Percentiles rank a stretch among this genome's conserved stretches.
Conservation (phyloP, 2,888 invertebrate species). For the Papilio protenor region DNA sequence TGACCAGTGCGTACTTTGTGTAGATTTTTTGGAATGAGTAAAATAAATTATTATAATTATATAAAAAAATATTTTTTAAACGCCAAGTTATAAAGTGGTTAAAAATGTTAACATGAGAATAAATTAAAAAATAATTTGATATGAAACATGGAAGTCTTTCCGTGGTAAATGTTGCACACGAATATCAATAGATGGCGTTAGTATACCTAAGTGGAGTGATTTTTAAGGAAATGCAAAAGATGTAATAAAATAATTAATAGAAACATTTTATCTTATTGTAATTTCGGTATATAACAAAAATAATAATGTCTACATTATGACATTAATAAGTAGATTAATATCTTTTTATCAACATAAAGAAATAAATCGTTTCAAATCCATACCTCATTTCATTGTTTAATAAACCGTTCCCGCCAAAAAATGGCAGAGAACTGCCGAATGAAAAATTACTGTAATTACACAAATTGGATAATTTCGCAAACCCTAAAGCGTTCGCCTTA, state of each 20-base stretch:
- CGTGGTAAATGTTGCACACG: neutral
- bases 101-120: no score
- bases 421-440: constrained; percentile 30
- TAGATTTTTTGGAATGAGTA: no score
- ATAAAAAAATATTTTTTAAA: no score
- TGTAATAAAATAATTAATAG: neutral
- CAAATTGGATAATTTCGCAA: constrained; percentile 37
- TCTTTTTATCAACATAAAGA: neutral
- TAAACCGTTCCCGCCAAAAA: constrained; percentile 23
- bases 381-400: constrained; percentile 20
- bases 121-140: no score
- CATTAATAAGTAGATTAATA: neutral
- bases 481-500: constrained; percentile 33
- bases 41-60: no score
- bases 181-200: constrained; percentile 21
- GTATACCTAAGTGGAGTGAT: no score
- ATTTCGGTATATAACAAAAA: neutral
- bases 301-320: neutral
- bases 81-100: no score
- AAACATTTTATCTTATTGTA: neutral
- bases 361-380: neutral
- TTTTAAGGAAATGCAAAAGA: neutral
- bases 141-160: no score
- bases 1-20: neutral
- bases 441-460: constrained; percentile 32